These are phyloP conservation scores for Hedya salicella DNA, from an alignment of 2,888 invertebrate species.

Conservation along the genomic window DNA sequence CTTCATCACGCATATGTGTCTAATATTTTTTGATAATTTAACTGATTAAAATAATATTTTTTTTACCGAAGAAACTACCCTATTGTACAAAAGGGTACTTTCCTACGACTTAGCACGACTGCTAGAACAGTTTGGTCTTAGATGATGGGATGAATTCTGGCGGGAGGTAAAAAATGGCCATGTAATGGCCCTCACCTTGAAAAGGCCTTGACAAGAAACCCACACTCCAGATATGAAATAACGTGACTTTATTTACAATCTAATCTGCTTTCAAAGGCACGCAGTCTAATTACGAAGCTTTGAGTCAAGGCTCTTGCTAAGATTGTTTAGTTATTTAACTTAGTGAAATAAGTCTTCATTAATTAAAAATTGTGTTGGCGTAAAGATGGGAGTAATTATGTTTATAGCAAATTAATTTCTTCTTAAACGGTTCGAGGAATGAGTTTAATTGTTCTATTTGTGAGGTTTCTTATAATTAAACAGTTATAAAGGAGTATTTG, in stretches of 20 bases:
- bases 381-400: constrained; percentile 3
- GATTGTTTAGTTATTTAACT: constrained; percentile 15
- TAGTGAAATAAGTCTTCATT: constrained; percentile 20
- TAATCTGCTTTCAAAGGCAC: constrained; percentile 10
- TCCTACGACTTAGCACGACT: no score
- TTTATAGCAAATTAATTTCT: constrained; percentile 12
- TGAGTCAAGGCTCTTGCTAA: neutral
- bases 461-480: no score
- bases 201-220: constrained; percentile 1
- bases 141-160: no score
- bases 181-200: no score
- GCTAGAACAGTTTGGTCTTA: no score
- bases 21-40: no score
- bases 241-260: neutral
- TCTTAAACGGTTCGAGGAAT: neutral
- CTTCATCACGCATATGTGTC: no score
- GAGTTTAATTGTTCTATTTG: neutral
- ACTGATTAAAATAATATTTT: no score
- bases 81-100: no score
- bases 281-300: neutral
- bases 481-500: no score
- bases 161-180: no score
- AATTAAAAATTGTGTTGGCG: constrained; percentile 11
- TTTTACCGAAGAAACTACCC: no score
- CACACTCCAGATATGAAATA: neutral